These are phyloP conservation scores for Thalpophila matura DNA, from an alignment of 2,888 invertebrate species.

Conservation along the genomic window DNA sequence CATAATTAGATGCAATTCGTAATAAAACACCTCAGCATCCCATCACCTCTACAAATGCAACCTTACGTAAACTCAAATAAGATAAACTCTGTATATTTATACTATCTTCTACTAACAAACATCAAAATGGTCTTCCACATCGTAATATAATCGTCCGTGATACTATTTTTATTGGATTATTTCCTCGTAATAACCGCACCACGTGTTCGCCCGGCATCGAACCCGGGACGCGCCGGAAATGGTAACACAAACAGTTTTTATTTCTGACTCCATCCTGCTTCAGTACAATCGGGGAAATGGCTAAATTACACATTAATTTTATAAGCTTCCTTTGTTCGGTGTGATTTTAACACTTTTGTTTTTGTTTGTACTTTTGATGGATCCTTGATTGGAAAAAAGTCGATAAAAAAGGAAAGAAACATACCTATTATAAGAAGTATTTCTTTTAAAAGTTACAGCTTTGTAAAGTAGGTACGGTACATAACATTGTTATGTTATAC, in stretches of 20 bases:
- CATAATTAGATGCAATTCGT: constrained; percentile 13
- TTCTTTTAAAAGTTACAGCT: no score
- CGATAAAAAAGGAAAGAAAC: no score
- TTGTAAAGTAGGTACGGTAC: no score
- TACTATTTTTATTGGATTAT: constrained; percentile 88
- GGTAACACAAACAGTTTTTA: constrained; percentile 90
- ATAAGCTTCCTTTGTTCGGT: constrained; percentile 51
- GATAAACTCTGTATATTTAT: constrained; percentile 62
- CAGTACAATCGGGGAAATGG: constrained; percentile 59
- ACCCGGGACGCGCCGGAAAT: constrained; percentile 87
- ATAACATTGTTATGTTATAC: no score
- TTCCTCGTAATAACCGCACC: constrained; percentile 85
- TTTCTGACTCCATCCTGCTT: constrained; percentile 87
- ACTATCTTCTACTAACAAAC: constrained; percentile 63
- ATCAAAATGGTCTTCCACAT: constrained; percentile 65
- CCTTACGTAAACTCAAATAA: constrained; percentile 32
- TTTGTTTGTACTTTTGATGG: background rate
- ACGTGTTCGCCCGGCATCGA: constrained; percentile 81
- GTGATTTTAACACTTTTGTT: constrained; percentile 7
- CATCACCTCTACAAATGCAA: constrained; percentile 21
- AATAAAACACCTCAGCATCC: constrained; percentile 34
- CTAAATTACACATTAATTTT: constrained; percentile 51
- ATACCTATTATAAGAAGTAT: no score
- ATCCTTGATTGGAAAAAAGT: no score
- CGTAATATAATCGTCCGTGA: constrained; percentile 80